Percentiles rank a stretch among this genome's conserved stretches.
These are phyloP conservation scores for Polypedilum vanderplanki DNA, from an alignment of 1,140 invertebrate genomes.

Conservation along the genomic window DNA sequence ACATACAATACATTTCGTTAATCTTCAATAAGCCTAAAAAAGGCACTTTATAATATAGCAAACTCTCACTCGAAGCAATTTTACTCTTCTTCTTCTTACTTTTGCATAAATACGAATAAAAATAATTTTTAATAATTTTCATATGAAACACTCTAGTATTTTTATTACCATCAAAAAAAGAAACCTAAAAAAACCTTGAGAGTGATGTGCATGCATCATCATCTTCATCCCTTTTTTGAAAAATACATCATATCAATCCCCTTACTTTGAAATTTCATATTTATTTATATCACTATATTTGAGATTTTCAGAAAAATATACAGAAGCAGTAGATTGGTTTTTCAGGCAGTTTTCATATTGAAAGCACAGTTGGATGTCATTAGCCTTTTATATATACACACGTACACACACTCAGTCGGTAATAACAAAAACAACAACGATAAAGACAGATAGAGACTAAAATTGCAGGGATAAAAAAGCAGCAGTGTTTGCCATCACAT, in stretches of 20 bases:
- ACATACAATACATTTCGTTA: neutral
- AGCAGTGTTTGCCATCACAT: neutral
- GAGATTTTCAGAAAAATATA: neutral
- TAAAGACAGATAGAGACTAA: neutral
- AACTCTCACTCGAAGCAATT: neutral
- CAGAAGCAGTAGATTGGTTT: neutral
- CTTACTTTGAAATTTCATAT: no score
- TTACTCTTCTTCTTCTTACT: neutral
- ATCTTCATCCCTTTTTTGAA: neutral
- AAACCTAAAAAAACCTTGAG: no score
- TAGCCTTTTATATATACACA: neutral
- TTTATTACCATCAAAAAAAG: no score
- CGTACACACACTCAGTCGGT: no score
- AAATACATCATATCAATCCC: no score
- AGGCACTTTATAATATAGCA: neutral
- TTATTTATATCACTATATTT: no score
- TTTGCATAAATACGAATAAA: no score
- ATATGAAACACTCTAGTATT: no score
- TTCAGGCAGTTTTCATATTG: neutral
- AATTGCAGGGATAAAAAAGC: constrained; percentile 21
- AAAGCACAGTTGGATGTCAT: constrained; percentile 26
- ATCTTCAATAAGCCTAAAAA: constrained; percentile 26
- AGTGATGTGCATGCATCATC: neutral
- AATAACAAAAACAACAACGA: no score
- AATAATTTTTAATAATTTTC: no score